Evolutionary conservation across 1,140 invertebrate genomes (phyloP).

Genomic region (Tetragnatha versicolor): DNA sequence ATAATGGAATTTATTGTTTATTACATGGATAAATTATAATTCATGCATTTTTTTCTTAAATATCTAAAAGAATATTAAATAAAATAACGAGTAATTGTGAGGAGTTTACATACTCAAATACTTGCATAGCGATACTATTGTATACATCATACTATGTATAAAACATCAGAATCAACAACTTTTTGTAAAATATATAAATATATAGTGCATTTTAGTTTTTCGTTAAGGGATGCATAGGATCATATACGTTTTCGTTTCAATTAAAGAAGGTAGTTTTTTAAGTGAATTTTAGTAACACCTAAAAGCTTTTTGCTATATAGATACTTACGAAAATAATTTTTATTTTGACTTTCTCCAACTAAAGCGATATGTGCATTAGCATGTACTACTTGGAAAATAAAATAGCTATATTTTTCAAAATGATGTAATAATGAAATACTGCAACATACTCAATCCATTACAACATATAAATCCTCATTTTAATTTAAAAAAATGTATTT

Average conservation of each 20-base stretch:
- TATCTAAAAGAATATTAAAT: no score
- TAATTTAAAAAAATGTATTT: background rate
- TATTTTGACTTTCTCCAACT: background rate
- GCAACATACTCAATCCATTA: background rate
- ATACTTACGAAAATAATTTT: background rate
- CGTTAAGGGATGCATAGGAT: background rate
- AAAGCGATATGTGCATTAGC: background rate
- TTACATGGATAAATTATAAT: no score
- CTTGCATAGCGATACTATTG: background rate
- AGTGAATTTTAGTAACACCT: background rate
- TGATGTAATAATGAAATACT: background rate
- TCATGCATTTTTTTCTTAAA: no score
- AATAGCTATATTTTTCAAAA: background rate
- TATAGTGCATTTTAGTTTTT: background rate
- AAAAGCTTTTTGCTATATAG: background rate
- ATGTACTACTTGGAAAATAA: background rate
- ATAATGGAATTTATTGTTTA: no score
- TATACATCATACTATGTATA: background rate
- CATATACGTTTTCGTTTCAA: no score
- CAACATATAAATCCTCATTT: background rate
- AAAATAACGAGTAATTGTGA: no score
- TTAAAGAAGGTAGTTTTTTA: background rate
- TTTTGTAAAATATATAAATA: background rate
- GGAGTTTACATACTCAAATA: no score
- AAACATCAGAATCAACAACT: background rate